phyloP scores from a whole-genome alignment of 2,797 vertebrate species.

The Kryptolebias ocellatus region DNA sequence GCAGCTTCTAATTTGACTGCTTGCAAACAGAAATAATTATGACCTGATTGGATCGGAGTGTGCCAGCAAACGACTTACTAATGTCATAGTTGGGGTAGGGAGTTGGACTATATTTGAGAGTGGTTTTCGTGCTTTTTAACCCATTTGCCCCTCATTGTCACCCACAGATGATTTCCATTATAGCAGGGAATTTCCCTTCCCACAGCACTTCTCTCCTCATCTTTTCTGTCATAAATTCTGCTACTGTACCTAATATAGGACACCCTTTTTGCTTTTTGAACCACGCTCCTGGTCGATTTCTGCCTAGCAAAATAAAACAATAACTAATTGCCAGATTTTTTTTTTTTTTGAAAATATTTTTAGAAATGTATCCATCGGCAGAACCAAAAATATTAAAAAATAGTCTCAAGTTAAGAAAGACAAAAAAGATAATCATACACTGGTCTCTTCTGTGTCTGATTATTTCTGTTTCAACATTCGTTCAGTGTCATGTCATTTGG shows the following conservation, averaged over 20 bases:
- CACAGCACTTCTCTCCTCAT: background rate
- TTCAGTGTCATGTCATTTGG: no score
- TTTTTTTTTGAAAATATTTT: no score
- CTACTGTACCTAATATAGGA: no score
- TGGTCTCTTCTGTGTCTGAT: no score
- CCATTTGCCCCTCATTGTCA: constrained; percentile 17
- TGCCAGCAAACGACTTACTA: constrained; percentile 17
- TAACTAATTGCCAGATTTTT: no score
- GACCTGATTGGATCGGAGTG: constrained; percentile 37
- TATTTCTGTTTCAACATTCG: background rate
- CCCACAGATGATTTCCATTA: constrained; percentile 40
- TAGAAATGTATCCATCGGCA: no score
- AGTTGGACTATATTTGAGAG: constrained; percentile 10
- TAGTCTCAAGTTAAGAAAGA: no score
- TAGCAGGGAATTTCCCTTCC: constrained; percentile 34
- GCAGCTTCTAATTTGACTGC: background rate
- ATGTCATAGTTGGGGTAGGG: constrained; percentile 20
- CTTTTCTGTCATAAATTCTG: constrained; percentile 6
- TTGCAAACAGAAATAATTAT: constrained; percentile 19
- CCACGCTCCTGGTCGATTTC: no score
- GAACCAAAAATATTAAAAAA: no score
- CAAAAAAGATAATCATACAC: no score
- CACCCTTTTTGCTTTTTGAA: no score
- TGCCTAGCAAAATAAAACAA: no score
- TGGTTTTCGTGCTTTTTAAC: constrained; percentile 6